A percentile compares a stretch with the other conserved stretches of the same genome.
Evolutionary conservation across 2,888 invertebrate species (phyloP).

Genomic region (Lithophane semibrunnea): DNA sequence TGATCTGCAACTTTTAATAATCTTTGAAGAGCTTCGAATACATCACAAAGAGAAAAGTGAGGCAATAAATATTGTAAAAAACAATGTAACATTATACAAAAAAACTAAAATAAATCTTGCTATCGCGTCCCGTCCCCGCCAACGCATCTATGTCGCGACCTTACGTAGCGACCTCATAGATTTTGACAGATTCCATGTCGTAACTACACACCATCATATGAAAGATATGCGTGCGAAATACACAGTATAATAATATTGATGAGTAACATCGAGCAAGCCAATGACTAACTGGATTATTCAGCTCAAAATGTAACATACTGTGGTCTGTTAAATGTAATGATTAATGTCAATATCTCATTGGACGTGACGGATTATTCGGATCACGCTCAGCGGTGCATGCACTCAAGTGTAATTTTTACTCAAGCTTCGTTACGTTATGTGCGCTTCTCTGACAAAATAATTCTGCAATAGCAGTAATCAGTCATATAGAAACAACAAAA

Average conservation of each 20-base stretch:
- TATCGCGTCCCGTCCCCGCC: slow-evolving; percentile 53
- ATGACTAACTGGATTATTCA: slow-evolving; percentile 72
- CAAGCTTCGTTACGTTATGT: slow-evolving; percentile 48
- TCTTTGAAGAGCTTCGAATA: slow-evolving; percentile 17
- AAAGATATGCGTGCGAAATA: slow-evolving; percentile 9
- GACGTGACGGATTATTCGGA: slow-evolving; percentile 27
- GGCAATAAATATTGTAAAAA: slow-evolving; percentile 38
- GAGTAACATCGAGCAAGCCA: slow-evolving; percentile 71
- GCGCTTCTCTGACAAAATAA: slow-evolving; percentile 26
- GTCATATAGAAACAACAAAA: slow-evolving; percentile 46
- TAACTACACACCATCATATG: slow-evolving; percentile 35
- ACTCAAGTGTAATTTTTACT: slow-evolving; percentile 40
- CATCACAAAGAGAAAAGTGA: slow-evolving; percentile 26
- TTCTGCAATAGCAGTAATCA: slow-evolving; percentile 27
- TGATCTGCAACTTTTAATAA: not conserved
- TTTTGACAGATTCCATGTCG: slow-evolving; percentile 52
- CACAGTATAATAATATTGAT: slow-evolving; percentile 41
- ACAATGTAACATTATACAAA: slow-evolving; percentile 46
- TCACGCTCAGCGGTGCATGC: slow-evolving; percentile 54
- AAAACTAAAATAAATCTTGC: slow-evolving; percentile 52
- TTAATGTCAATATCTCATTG: slow-evolving; percentile 32
- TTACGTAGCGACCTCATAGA: slow-evolving; percentile 45
- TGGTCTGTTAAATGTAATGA: slow-evolving; percentile 57
- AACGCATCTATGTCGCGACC: slow-evolving; percentile 50
- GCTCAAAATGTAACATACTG: slow-evolving; percentile 74